phyloP scores from a whole-genome alignment of 2,888 invertebrate genomes.

The Macrosiphum euphorbiae region DNA sequence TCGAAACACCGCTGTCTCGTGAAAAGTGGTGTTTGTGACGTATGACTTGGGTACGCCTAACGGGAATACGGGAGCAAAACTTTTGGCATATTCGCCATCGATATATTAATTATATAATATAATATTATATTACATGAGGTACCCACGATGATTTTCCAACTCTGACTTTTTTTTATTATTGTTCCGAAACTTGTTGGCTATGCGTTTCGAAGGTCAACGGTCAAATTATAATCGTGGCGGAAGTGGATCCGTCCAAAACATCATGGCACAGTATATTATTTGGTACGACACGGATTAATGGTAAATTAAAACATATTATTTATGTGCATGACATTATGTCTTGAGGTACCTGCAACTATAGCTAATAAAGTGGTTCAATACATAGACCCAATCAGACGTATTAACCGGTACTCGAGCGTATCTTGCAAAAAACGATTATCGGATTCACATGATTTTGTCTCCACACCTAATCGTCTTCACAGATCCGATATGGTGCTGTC shows the following conservation, averaged over 20 bases:
- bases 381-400: neutral
- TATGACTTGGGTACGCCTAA: neutral
- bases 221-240: neutral
- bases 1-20: neutral
- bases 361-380: neutral
- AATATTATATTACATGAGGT: too few species aligned
- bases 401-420: neutral
- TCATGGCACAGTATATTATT: neutral
- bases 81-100: neutral
- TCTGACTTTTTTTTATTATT: neutral
- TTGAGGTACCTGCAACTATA: neutral
- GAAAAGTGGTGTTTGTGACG: neutral
- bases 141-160: too few species aligned
- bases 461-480: neutral
- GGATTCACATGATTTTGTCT: neutral
- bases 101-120: neutral
- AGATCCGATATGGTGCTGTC: neutral
- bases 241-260: neutral
- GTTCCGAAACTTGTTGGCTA: neutral
- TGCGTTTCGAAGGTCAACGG: neutral
- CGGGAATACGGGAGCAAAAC: neutral
- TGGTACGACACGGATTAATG: neutral
- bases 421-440: neutral
- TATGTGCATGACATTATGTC: neutral
- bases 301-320: neutral